phyloP scores from a whole-genome alignment of 2,797 vertebrate genomes.

The Takifugu rubripes region DNA sequence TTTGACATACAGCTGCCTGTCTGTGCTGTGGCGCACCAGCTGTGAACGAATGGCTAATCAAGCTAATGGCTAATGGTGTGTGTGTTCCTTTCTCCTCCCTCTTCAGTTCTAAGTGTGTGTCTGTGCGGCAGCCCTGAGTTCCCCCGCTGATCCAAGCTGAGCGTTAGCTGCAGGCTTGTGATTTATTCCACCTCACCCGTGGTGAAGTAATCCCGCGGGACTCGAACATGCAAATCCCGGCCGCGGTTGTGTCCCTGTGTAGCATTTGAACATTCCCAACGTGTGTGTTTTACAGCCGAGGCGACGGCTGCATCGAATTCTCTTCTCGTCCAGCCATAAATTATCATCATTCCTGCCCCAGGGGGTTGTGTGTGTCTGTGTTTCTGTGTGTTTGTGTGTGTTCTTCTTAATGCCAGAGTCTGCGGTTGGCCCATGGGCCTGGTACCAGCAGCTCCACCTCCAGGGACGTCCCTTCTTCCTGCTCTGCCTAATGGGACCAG shows the following conservation, averaged over 20 bases:
- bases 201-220: slow-evolving; percentile 12
- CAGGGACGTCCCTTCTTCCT: slow-evolving; percentile 17
- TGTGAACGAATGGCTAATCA: slow-evolving; percentile 46
- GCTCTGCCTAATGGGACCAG: slow-evolving; percentile 22
- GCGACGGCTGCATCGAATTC: slow-evolving; percentile 42
- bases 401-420: slow-evolving; percentile 14
- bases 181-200: slow-evolving; percentile 20
- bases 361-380: neutral
- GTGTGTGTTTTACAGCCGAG: slow-evolving; percentile 19
- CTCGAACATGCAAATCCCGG: slow-evolving; percentile 15
- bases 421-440: too few species aligned
- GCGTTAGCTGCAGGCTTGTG: slow-evolving; percentile 6
- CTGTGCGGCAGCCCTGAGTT: neutral
- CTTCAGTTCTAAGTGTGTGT: slow-evolving; percentile 6
- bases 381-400: slow-evolving; percentile 16
- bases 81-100: neutral
- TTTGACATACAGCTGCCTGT: slow-evolving; percentile 2
- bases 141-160: slow-evolving; percentile 21
- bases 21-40: slow-evolving; percentile 23
- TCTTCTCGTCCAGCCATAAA: slow-evolving; percentile 18
- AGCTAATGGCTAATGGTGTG: neutral
- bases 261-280: slow-evolving; percentile 26
- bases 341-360: slow-evolving; percentile 28
- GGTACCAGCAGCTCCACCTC: slow-evolving; percentile 8
- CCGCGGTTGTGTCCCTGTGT: slow-evolving; percentile 12